Conservation (phyloP, 2,113 vertebrate genomes). For the Chaetodon trifascialis region DNA sequence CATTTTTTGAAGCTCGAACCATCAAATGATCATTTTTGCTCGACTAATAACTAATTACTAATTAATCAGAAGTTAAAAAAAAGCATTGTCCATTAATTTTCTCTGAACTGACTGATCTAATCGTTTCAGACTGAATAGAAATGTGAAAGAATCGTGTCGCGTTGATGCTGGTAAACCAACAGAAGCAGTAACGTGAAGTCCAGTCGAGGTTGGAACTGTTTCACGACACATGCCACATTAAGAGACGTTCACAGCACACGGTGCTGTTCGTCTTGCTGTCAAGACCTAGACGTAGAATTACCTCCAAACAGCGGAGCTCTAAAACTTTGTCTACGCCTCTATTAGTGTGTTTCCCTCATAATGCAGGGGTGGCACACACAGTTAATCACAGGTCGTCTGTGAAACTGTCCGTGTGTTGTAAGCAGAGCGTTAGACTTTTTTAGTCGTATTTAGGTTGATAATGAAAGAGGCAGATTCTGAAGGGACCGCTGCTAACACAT, state of each 20-base stretch:
- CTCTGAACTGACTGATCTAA: not conserved
- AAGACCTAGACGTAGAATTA: slow-evolving; percentile 23
- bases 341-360: slow-evolving; percentile 23
- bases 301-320: not conserved
- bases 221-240: not conserved
- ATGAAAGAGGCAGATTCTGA: not conserved
- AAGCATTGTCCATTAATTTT: not conserved
- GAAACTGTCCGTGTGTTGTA: not conserved
- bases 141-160: too few relatives aligned
- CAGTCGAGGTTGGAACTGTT: not conserved
- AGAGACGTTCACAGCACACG: not conserved
- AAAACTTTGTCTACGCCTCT: slow-evolving; percentile 3
- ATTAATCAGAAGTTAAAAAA: not conserved
- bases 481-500: too few relatives aligned
- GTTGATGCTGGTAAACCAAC: not conserved
- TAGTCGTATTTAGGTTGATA: not conserved
- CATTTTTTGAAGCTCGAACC: not conserved
- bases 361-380: not conserved
- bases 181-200: not conserved
- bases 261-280: not conserved
- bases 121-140: not conserved
- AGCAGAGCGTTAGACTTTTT: not conserved
- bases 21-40: not conserved
- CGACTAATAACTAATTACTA: too few relatives aligned
- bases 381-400: not conserved